A percentile compares a stretch with the other conserved stretches of the same genome.
These are phyloP conservation scores for Brachystomella parvula DNA, from an alignment of 1,140 invertebrate genomes.

Conservation along the genomic window DNA sequence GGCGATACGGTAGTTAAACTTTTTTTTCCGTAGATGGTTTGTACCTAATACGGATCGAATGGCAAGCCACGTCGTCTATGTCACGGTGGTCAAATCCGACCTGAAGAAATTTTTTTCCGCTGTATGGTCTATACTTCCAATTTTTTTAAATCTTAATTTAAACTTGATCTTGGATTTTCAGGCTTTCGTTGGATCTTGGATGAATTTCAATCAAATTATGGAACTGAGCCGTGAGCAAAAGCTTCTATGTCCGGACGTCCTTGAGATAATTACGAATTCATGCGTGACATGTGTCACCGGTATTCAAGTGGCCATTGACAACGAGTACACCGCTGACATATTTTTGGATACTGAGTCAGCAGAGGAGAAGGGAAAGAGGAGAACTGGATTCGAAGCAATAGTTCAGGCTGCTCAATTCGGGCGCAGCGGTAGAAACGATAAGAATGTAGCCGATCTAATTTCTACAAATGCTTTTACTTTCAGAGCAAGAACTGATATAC, in stretches of 20 bases:
- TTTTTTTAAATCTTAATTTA: slow-evolving; percentile 7
- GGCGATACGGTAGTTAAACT: neutral
- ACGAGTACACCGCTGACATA: slow-evolving; percentile 17
- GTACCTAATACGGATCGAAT: slow-evolving; percentile 23
- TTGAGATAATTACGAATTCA: slow-evolving; percentile 16
- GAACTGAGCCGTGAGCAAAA: slow-evolving; percentile 5
- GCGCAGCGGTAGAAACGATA: slow-evolving; percentile 21
- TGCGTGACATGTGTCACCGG: neutral
- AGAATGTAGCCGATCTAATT: slow-evolving; percentile 7
- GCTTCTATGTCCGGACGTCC: slow-evolving; percentile 25
- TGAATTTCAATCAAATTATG: neutral
- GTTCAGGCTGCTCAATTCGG: slow-evolving; percentile 42
- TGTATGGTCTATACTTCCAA: slow-evolving; percentile 4
- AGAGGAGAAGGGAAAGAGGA: slow-evolving; percentile 12
- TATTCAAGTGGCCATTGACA: slow-evolving; percentile 15
- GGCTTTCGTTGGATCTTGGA: slow-evolving; percentile 27
- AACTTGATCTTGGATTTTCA: neutral
- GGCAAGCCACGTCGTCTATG: slow-evolving; percentile 19
- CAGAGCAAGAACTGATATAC: slow-evolving; percentile 46
- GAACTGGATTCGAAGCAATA: slow-evolving; percentile 39
- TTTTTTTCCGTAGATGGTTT: slow-evolving; percentile 10
- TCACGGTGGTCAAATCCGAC: neutral
- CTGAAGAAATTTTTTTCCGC: neutral
- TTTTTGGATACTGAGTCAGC: slow-evolving; percentile 2
- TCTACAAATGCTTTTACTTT: slow-evolving; percentile 25